These are phyloP conservation scores for Xestobium rufovillosum DNA, from an alignment of 2,888 invertebrate genomes.

Conservation along the genomic window DNA sequence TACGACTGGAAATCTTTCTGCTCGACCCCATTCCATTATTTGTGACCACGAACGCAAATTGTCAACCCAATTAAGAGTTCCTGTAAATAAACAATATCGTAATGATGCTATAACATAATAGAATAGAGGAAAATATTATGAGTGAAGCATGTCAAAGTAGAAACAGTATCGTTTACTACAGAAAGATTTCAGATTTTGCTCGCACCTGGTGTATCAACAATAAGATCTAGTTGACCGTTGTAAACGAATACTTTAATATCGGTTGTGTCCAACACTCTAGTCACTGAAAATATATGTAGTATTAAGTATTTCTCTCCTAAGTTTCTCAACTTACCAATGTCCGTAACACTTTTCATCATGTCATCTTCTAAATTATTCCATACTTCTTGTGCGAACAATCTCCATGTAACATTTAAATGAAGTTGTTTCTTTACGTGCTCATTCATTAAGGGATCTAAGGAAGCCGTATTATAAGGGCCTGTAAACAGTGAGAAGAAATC, in stretches of 20 bases:
- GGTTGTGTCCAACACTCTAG: conserved; percentile 59
- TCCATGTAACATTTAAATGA: conserved; percentile 62
- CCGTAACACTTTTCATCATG: conserved; percentile 74
- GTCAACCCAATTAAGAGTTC: too few species aligned
- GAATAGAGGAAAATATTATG: too few species aligned
- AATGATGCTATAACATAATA: background rate
- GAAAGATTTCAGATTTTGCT: too few species aligned
- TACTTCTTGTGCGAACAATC: too few species aligned
- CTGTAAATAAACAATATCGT: too few species aligned
- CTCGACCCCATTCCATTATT: background rate
- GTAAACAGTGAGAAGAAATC: too few species aligned
- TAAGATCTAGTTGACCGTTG: conserved; percentile 77
- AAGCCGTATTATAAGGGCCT: too few species aligned
- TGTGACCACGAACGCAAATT: conserved; percentile 70
- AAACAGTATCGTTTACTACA: too few species aligned
- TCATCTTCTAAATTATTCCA: conserved; percentile 63
- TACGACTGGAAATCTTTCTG: background rate
- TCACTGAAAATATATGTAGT: conserved; percentile 48
- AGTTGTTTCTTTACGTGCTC: conserved; percentile 57
- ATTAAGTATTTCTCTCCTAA: too few species aligned
- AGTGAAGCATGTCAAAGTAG: too few species aligned
- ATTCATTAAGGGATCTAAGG: background rate
- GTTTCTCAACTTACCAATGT: conserved; percentile 60
- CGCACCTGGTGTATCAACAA: too few species aligned
- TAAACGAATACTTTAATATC: conserved; percentile 61